Base-by-base conservation (phyloP, 2,113 vertebrate species). In the Cathartes aura region DNA sequence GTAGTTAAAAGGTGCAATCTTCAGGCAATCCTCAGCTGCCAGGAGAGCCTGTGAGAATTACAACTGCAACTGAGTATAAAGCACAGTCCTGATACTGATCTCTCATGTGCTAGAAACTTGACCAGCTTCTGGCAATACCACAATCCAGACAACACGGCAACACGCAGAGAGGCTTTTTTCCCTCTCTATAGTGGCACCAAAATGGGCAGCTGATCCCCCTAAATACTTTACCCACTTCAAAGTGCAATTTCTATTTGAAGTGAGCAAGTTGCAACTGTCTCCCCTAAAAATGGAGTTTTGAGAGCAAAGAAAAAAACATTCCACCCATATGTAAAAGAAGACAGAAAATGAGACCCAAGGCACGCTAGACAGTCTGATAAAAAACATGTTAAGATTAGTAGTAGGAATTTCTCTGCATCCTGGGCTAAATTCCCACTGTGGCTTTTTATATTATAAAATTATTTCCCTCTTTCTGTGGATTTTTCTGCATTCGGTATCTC, bases 311-410 rank as follows among this genome's bases (percentile, higher is more conserved):
- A 50, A 68, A 48, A 75, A 40, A 21, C n/a, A 53, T 75, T 89
- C 53, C 30, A 64, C 11, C 15, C 70, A 15, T 50, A 50, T 0
- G 11, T 55, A 89, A 76, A 88, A 86, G 29, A 90, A 68, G 55
- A 62, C 45, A 76, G 82, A 95, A 95, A 92, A 84, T 42, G 27
- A 95, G 48, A 68, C 34, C 2, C 47, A 79, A 75, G 40, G 36
- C 47, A 40, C 1, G 2, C 24, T 86, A 92, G 82, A 86, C 60
- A 92, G 89, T 60, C 93, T 94, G 95, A 96, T 84, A 95, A 92
- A 93, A 97, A 90, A 55, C 63, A 87, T 1, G 21, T 59, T 93
- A 90, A 90, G 86, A 89, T 91, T 79, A 67, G 30, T 30, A 87
- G 72, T 5, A 80, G 60, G 20, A 90, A 84, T 63, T 62, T 78